A percentile compares a stretch with the other conserved stretches of the same genome.
Conservation (phyloP, 2,888 invertebrate species). For the Mantis religiosa region DNA sequence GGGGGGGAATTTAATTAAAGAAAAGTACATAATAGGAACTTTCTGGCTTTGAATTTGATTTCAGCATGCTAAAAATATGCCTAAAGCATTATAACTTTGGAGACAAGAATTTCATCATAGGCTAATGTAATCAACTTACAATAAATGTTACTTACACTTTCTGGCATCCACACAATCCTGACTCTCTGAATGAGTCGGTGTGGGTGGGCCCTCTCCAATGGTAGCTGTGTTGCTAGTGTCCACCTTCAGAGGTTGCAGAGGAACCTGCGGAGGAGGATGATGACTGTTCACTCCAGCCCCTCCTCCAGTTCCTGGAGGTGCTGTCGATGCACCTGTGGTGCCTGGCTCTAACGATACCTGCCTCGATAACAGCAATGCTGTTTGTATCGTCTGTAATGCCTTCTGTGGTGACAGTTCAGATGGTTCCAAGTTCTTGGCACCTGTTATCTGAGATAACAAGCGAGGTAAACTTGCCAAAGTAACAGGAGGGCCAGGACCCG, state of each 20-base stretch:
- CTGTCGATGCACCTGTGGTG: not conserved
- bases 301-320: not conserved
- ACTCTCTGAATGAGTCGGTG: slow-evolving; percentile 69
- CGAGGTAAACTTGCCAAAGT: slow-evolving; percentile 49
- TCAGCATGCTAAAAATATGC: no score
- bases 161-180: slow-evolving; percentile 56
- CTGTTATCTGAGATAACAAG: slow-evolving; percentile 49
- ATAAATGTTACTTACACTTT: slow-evolving; percentile 52
- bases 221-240: slow-evolving; percentile 43
- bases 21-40: no score
- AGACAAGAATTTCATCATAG: no score
- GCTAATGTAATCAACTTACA: no score
- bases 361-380: slow-evolving; percentile 42
- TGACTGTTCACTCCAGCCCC: slow-evolving; percentile 30
- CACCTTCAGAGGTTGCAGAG: slow-evolving; percentile 48
- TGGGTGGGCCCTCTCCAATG: slow-evolving; percentile 62
- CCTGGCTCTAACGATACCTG: slow-evolving; percentile 33
- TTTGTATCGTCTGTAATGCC: slow-evolving; percentile 54
- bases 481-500: slow-evolving; percentile 44
- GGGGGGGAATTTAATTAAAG: no score
- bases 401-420: slow-evolving; percentile 52
- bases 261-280: slow-evolving; percentile 31
- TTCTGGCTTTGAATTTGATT: no score
- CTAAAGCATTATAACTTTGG: no score
- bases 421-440: slow-evolving; percentile 51